phyloP scores from a whole-genome alignment of 2,888 invertebrate genomes.

The Augochlorella aurata region DNA sequence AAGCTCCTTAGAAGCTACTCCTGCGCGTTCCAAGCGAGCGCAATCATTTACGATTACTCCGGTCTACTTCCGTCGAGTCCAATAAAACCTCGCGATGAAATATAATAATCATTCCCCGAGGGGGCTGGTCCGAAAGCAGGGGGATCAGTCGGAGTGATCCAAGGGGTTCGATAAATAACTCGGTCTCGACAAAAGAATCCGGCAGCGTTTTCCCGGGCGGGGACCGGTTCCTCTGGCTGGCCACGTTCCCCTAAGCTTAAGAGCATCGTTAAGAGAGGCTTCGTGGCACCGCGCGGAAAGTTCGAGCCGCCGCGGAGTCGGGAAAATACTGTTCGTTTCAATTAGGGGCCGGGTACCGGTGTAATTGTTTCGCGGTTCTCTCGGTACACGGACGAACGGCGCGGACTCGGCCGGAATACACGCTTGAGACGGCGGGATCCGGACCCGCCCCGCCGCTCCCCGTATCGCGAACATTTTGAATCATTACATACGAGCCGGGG shows the following conservation, averaged over 20 bases:
- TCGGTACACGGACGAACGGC: slow-evolving; percentile 12
- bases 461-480: slow-evolving; percentile 30
- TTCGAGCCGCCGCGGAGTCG: neutral
- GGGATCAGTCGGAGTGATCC: neutral
- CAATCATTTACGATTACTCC: neutral
- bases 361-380: slow-evolving; percentile 42
- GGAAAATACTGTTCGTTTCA: slow-evolving; percentile 42
- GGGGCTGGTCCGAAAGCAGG: too few species aligned
- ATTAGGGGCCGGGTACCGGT: slow-evolving; percentile 20
- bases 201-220: neutral
- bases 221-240: neutral
- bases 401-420: neutral
- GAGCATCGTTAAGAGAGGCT: slow-evolving; percentile 19
- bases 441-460: too few species aligned
- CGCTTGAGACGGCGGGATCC: neutral
- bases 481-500: slow-evolving; percentile 30
- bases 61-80: neutral
- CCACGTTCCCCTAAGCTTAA: slow-evolving; percentile 15
- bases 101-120: neutral
- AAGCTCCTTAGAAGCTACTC: neutral
- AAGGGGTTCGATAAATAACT: neutral
- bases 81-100: neutral
- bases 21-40: too few species aligned
- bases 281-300: neutral
- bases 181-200: neutral